phyloP scores from a whole-genome alignment of 2,113 vertebrate species.

The Solea senegalensis region DNA sequence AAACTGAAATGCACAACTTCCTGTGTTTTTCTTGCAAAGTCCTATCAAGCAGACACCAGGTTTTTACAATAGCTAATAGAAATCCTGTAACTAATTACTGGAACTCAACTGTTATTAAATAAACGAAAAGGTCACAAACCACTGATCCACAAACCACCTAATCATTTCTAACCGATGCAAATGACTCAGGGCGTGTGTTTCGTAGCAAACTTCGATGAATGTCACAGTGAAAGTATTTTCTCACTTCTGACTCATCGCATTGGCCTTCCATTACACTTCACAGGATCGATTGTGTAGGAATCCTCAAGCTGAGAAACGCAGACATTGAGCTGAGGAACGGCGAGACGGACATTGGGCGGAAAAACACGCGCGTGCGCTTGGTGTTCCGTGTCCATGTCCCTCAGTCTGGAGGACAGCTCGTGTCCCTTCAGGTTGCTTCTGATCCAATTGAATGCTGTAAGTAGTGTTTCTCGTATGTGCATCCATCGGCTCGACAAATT shows the following conservation, averaged over 20 bases:
- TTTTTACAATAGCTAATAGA: slow-evolving; percentile 20
- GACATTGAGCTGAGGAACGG: slow-evolving; percentile 96
- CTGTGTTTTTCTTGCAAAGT: slow-evolving; percentile 58
- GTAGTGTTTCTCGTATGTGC: slow-evolving; percentile 45
- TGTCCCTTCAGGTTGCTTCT: slow-evolving; percentile 91
- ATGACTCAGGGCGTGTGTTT: background rate
- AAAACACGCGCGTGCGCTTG: slow-evolving; percentile 94
- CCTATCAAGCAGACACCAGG: background rate
- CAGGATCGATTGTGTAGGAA: slow-evolving; percentile 97
- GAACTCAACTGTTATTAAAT: background rate
- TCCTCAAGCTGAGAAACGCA: slow-evolving; percentile 93
- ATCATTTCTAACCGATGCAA: background rate
- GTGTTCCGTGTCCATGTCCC: slow-evolving; percentile 95
- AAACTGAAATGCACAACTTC: slow-evolving; percentile 44
- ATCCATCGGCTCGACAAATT: too few species aligned
- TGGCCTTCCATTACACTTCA: background rate
- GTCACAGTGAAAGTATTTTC: too few species aligned
- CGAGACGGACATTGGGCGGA: slow-evolving; percentile 95
- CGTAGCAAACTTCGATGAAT: too few species aligned
- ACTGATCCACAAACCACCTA: background rate
- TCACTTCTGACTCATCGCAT: background rate
- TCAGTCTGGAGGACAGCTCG: slow-evolving; percentile 82
- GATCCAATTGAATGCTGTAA: slow-evolving; percentile 97
- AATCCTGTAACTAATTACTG: slow-evolving; percentile 1
- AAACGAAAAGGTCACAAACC: background rate